phyloP scores from a whole-genome alignment of 2,888 invertebrate species.

The Argyresthia albistria region DNA sequence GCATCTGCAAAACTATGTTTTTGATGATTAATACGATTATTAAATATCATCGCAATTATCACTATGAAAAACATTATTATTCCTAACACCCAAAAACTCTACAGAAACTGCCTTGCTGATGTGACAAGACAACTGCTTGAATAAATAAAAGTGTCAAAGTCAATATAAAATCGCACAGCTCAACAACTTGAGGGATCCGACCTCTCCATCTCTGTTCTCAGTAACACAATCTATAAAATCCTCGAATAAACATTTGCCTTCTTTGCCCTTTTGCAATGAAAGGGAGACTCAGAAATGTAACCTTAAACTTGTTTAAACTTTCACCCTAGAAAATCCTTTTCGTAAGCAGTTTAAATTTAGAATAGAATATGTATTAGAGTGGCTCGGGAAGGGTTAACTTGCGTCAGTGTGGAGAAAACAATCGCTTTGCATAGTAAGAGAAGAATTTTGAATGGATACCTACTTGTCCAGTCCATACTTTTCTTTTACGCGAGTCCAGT shows the following conservation, averaged over 20 bases:
- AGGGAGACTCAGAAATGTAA: slow-evolving; percentile 59
- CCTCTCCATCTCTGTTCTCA: slow-evolving; percentile 24
- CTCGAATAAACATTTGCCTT: slow-evolving; percentile 68
- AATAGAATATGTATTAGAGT: slow-evolving; percentile 61
- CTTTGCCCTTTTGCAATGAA: slow-evolving; percentile 65
- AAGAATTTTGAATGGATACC: too few relatives aligned
- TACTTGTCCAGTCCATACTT: too few relatives aligned
- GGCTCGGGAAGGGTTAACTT: slow-evolving; percentile 28
- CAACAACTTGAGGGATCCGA: slow-evolving; percentile 12
- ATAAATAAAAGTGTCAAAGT: not conserved
- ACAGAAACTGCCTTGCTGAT: too few relatives aligned
- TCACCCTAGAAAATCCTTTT: slow-evolving; percentile 66
- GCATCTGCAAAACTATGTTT: too few relatives aligned
- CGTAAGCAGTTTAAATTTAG: slow-evolving; percentile 59
- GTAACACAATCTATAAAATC: slow-evolving; percentile 56
- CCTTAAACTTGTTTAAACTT: slow-evolving; percentile 70
- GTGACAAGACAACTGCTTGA: too few relatives aligned
- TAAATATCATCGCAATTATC: too few relatives aligned
- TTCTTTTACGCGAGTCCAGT: too few relatives aligned
- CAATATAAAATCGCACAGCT: not conserved
- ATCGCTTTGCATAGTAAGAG: slow-evolving; percentile 11
- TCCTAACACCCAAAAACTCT: too few relatives aligned
- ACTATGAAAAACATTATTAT: too few relatives aligned
- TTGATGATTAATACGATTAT: too few relatives aligned
- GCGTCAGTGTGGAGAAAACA: slow-evolving; percentile 33